Evolutionary conservation across 2,113 vertebrate genomes (phyloP).

Genomic region (Montifringilla adamsi): DNA sequence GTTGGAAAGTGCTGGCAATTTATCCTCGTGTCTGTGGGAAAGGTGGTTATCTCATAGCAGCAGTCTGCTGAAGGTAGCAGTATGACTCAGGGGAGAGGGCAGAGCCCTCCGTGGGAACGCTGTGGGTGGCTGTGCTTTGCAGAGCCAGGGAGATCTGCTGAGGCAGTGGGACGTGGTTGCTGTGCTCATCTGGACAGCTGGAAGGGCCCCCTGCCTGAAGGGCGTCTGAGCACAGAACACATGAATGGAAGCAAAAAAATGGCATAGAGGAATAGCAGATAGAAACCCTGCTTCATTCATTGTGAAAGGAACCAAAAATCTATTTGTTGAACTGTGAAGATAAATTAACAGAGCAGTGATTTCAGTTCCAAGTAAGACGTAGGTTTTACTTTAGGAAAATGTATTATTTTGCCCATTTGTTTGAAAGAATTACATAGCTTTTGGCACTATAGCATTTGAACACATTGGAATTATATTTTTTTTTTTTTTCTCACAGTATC

Average conservation of each 20-base stretch:
- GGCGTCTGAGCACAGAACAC: neutral
- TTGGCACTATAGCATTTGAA: neutral
- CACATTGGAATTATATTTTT: neutral
- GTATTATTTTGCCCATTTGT: neutral
- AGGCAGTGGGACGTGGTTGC: neutral
- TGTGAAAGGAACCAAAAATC: neutral
- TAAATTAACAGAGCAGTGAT: neutral
- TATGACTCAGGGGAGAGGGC: constrained; percentile 1
- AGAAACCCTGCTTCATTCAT: neutral
- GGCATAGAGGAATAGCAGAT: fast-evolving
- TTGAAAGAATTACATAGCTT: neutral
- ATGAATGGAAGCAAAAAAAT: neutral
- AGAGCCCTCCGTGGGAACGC: neutral
- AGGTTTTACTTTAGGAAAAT: neutral
- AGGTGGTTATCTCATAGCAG: neutral
- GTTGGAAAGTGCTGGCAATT: neutral
- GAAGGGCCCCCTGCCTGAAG: neutral
- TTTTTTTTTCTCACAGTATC: neutral
- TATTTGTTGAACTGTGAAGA: neutral
- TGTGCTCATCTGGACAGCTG: neutral
- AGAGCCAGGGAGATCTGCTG: neutral
- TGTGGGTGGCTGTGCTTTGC: neutral
- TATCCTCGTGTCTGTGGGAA: neutral
- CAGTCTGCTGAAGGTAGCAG: neutral
- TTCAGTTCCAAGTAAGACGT: neutral